A percentile compares a stretch with the other conserved stretches of the same genome.
phyloP scores from a whole-genome alignment of 2,888 invertebrate species.

The Aphidius colemani region DNA sequence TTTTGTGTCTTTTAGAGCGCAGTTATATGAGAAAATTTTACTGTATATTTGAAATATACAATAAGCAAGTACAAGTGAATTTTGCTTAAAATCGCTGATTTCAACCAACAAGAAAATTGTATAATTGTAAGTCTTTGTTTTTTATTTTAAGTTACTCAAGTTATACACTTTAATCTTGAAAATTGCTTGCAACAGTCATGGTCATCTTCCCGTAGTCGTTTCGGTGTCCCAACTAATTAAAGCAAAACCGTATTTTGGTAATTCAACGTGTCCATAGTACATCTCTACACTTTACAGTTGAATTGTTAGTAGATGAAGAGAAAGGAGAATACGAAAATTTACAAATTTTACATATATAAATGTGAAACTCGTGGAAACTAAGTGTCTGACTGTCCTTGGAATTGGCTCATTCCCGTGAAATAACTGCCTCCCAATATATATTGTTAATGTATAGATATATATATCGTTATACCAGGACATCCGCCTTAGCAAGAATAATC shows the following conservation, averaged over 20 bases:
- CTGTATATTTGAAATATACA: conserved; percentile 19
- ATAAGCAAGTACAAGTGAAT: conserved; percentile 15
- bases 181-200: conserved; percentile 31
- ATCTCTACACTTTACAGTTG: conserved; percentile 6
- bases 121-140: no score
- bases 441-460: conserved; percentile 2
- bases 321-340: conserved; percentile 12
- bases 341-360: neutral
- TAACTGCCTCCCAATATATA: conserved; percentile 39
- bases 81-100: neutral
- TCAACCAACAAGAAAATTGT: no score
- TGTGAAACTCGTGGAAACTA: conserved; percentile 17
- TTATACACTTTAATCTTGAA: conserved; percentile 12
- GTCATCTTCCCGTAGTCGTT: conserved; percentile 37
- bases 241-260: conserved; percentile 31
- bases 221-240: conserved; percentile 37
- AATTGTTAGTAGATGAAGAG: conserved; percentile 17
- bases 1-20: conserved; percentile 27
- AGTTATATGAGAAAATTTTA: neutral
- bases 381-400: conserved; percentile 33
- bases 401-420: conserved; percentile 42
- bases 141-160: no score
- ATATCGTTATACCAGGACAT: conserved; percentile 23
- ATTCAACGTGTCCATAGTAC: conserved; percentile 26
- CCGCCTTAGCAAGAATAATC: conserved; percentile 42